phyloP scores from a whole-genome alignment of 2,113 vertebrate genomes.

The Myiozetetes cayanensis region DNA sequence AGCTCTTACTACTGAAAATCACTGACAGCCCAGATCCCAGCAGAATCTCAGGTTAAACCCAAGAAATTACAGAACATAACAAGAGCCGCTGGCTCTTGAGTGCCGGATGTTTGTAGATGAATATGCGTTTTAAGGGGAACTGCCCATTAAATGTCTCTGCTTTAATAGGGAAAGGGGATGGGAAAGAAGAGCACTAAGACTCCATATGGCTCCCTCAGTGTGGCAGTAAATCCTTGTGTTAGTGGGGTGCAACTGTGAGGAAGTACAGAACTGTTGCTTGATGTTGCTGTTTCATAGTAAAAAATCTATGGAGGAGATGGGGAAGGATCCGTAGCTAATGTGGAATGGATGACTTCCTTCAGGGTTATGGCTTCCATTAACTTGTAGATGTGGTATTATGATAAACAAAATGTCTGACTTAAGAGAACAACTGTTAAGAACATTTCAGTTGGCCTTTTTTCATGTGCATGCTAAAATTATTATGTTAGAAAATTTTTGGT shows the following conservation, averaged over 20 bases:
- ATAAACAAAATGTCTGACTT: background rate
- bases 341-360: background rate
- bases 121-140: background rate
- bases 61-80: background rate
- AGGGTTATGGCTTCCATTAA: background rate
- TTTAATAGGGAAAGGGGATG: background rate
- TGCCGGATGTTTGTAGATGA: background rate
- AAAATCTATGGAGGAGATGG: background rate
- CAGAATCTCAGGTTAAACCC: background rate
- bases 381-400: background rate
- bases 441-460: background rate
- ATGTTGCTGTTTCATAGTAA: background rate
- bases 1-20: background rate
- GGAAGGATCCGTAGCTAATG: background rate
- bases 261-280: conserved; percentile 9
- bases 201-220: background rate
- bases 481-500: background rate
- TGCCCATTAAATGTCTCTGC: background rate
- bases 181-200: background rate
- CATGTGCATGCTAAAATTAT: background rate
- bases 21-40: background rate
- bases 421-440: background rate
- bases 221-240: background rate
- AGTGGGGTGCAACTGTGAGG: conserved; percentile 20
- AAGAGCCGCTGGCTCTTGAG: background rate